These are phyloP conservation scores for Exocentrus adspersus DNA, from an alignment of 2,888 invertebrate species.

Conservation along the genomic window DNA sequence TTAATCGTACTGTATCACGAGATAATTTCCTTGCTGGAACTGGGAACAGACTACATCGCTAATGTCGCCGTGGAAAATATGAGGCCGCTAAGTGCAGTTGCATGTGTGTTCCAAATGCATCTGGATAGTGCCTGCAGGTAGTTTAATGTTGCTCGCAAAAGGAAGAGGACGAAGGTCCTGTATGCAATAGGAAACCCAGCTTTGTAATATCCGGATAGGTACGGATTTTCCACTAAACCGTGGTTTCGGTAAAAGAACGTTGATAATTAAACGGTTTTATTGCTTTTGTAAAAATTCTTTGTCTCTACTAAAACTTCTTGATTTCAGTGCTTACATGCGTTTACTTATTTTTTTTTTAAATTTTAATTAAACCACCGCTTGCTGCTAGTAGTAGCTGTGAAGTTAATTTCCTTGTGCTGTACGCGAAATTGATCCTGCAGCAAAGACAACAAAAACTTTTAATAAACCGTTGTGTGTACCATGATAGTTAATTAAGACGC, in stretches of 20 bases:
- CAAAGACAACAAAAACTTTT: background rate
- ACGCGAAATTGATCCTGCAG: background rate
- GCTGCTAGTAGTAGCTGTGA: no score
- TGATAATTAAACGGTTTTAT: no score
- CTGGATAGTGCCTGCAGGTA: conserved; percentile 26
- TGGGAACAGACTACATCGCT: background rate
- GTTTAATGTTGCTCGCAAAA: conserved; percentile 27
- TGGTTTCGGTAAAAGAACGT: background rate
- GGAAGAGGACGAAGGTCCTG: conserved; percentile 28
- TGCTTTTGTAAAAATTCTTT: no score
- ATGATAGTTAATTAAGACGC: conserved; percentile 10
- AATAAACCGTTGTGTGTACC: background rate
- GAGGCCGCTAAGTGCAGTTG: conserved; percentile 35
- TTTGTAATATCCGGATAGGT: conserved; percentile 19
- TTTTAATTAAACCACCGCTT: no score
- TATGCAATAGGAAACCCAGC: conserved; percentile 30
- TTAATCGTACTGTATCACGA: background rate
- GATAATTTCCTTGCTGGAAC: background rate
- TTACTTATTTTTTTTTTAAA: no score
- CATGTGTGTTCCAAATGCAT: conserved; percentile 31
- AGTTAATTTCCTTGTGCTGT: background rate
- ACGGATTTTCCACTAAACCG: conserved; percentile 1
- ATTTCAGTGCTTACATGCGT: no score
- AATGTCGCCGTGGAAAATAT: conserved; percentile 26
- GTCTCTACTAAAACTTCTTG: no score